Percentiles rank a stretch among this genome's conserved stretches.
These are phyloP conservation scores for Neogale vison DNA, from an alignment of 2,113 vertebrate genomes.

Conservation along the genomic window DNA sequence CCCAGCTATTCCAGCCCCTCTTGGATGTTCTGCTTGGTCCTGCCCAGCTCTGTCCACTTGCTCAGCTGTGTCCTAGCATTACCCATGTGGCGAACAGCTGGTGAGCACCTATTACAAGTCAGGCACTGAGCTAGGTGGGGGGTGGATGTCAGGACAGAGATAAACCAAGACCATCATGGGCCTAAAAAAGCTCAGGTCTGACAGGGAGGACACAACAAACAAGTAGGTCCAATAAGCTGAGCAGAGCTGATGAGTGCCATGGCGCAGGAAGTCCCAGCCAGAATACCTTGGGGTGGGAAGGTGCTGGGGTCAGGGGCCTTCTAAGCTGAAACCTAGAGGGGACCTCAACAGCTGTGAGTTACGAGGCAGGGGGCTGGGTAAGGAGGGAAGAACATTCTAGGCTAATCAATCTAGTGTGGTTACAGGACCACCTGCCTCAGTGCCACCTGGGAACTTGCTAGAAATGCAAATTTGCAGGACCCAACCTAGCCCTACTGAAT, in stretches of 20 bases:
- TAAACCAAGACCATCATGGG: not conserved
- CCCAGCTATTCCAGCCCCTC: not conserved
- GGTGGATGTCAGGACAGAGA: not conserved
- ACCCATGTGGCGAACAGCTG: not conserved
- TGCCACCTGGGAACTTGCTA: not conserved
- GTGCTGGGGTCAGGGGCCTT: not conserved
- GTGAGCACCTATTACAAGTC: not conserved
- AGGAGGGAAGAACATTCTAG: not conserved
- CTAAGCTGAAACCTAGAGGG: not conserved
- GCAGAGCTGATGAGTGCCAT: not conserved
- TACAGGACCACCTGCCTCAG: not conserved
- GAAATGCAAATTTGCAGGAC: not conserved
- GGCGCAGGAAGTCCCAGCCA: not conserved
- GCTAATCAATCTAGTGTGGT: not conserved
- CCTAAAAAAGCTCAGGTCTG: not conserved
- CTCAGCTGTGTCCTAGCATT: not conserved
- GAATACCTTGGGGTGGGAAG: not conserved
- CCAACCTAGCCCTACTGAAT: not conserved
- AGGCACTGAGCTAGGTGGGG: not conserved
- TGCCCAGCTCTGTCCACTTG: not conserved
- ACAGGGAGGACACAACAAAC: not conserved
- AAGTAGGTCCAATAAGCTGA: not conserved
- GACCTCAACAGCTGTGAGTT: not conserved
- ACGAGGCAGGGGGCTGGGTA: not conserved
- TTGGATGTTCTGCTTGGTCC: not conserved